A percentile compares a stretch with the other conserved stretches of the same genome.
Evolutionary conservation across 1,140 invertebrate species (phyloP).

Genomic region (Drosophila truncata): DNA sequence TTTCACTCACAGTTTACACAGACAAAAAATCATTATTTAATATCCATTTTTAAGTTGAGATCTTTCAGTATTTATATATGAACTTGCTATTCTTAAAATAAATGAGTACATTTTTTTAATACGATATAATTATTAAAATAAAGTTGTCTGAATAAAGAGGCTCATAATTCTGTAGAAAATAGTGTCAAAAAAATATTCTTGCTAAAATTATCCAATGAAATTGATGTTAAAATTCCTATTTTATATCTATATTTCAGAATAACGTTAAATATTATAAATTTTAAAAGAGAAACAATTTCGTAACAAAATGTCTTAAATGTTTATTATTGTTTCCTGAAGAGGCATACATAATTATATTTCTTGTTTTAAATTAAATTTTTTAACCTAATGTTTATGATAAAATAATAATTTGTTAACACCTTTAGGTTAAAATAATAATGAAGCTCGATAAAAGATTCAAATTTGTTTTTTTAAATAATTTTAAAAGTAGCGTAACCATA

Average conservation of each 20-base stretch:
- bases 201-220: neutral
- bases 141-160: neutral
- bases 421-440: neutral
- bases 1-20: conserved; percentile 17
- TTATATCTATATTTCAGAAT: neutral
- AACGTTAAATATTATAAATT: neutral
- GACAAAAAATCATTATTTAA: neutral
- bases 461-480: neutral
- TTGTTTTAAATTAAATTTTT: neutral
- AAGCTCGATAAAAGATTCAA: neutral
- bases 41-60: neutral
- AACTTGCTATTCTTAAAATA: neutral
- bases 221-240: neutral
- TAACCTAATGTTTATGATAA: neutral
- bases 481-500: neutral
- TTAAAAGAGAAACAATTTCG: neutral
- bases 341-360: neutral
- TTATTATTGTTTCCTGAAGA: neutral
- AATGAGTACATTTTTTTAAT: neutral
- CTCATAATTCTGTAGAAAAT: neutral
- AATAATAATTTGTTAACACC: neutral
- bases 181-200: neutral
- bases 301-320: neutral
- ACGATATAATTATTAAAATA: neutral
- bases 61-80: neutral